phyloP scores from a whole-genome alignment of 37 sponge, comb jelly and placozoan species.

The Halichondria panicea region DNA sequence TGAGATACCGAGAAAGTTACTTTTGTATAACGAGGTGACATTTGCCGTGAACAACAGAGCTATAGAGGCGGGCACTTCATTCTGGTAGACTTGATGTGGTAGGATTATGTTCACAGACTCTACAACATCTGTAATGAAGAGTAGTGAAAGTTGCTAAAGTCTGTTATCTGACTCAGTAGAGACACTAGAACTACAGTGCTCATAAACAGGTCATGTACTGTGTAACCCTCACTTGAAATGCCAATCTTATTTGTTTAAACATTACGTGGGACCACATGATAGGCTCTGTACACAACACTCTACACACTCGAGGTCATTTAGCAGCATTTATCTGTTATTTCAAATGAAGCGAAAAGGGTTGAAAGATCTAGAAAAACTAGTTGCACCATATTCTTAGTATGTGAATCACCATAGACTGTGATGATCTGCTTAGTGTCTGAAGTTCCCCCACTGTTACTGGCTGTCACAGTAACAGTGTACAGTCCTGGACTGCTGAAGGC shows the following conservation, averaged over 20 bases:
- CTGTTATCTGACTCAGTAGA: not conserved
- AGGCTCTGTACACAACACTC: too few species aligned
- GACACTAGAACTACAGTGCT: not conserved
- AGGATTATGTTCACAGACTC: not conserved
- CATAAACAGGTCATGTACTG: too few species aligned
- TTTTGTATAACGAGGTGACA: not conserved
- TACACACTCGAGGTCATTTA: too few species aligned
- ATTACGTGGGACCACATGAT: too few species aligned
- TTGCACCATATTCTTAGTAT: not conserved
- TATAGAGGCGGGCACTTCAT: not conserved
- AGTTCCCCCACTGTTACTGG: slow-evolving; percentile 24
- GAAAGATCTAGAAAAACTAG: not conserved
- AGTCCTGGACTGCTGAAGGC: slow-evolving; percentile 12
- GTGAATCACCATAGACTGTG: not conserved
- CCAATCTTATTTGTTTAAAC: too few species aligned
- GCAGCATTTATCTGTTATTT: too few species aligned
- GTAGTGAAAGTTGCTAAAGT: not conserved
- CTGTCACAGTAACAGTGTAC: slow-evolving; percentile 28
- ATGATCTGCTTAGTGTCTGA: not conserved
- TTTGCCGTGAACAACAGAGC: slow-evolving; percentile 4
- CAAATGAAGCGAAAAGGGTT: not conserved
- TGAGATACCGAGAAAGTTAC: not conserved
- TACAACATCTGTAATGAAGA: not conserved
- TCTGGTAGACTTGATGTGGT: not conserved
- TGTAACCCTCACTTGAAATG: too few species aligned